Base-by-base conservation (phyloP, 2,888 invertebrate genomes). In the Trichogramma evanescens region DNA sequence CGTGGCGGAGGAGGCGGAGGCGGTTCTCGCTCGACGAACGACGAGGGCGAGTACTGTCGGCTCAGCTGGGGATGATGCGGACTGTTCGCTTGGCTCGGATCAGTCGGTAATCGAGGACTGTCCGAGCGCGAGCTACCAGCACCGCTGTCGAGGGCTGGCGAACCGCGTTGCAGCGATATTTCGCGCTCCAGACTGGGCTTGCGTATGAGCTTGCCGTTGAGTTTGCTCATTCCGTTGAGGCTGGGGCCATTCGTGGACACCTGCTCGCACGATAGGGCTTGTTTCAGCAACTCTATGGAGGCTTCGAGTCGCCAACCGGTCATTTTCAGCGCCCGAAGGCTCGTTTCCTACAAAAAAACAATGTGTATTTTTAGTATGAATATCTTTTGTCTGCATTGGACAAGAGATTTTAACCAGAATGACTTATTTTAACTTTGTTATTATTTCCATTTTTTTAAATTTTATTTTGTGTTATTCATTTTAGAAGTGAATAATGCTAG, bases 181-280 rank as follows among this genome's bases (percentile, higher is more conserved):
- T 93, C 93, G 54, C 92, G 84, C 79, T 94, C 94, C 66, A 94
- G 84, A 78, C 93, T 93, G 46, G 93, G 91, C 75, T 93, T 93
- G 56, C 93, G 84, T 66, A 89, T 91, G 53, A 93, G 82, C 78
- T 93, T 92, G 62, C 86, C 84, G 58, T 74, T 77, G 4, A 77
- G 69, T 64, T 77, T 77, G 69, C 83, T 81, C 62, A 87, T 79
- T 56, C 84, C 82, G 65, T 82, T 82, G 65, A 86, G 77, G 71
- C 84, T 81, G 69, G 81, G 81, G 43, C 81, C 78, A 71, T 83
- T 84, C 67, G 84, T 85, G 26, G 26, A 26, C 26, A 26, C 26
- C 26, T 26, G 26, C 26, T 39, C 6, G 46, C 50, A 8, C 10
- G 48, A n/a, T 1, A 13, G 5, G 50, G 41, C n/a, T 72, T 88